These are phyloP conservation scores for Poicephalus meyeri DNA, from an alignment of 2,113 vertebrate species.

Conservation along the genomic window DNA sequence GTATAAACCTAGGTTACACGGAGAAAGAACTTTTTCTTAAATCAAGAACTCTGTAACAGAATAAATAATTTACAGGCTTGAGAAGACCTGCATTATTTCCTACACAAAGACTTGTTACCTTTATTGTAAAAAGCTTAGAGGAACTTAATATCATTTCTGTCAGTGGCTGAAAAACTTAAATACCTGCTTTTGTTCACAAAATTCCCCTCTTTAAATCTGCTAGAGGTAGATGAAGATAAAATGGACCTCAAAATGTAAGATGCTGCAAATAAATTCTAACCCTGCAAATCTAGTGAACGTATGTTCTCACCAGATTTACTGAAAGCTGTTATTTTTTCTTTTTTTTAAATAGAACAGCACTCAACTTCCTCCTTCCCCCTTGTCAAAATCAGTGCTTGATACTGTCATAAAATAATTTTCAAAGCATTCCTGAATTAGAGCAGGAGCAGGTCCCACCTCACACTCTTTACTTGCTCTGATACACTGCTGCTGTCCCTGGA, in stretches of 20 bases:
- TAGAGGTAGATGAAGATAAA: conserved; percentile 42
- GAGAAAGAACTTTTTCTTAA: neutral
- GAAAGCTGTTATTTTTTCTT: conserved; percentile 25
- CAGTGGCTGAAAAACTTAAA: neutral
- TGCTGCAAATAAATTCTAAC: conserved; percentile 22
- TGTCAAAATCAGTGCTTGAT: neutral
- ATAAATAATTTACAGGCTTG: conserved; percentile 28
- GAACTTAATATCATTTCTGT: neutral
- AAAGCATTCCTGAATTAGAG: neutral
- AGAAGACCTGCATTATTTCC: neutral
- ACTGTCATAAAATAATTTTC: neutral
- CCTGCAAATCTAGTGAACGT: neutral
- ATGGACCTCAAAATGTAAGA: neutral
- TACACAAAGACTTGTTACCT: neutral
- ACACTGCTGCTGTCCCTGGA: neutral
- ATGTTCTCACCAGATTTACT: conserved; percentile 21
- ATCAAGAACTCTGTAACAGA: neutral
- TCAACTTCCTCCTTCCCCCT: neutral
- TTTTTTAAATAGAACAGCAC: conserved; percentile 15
- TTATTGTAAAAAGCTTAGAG: neutral
- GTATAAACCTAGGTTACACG: neutral
- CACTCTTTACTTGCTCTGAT: neutral
- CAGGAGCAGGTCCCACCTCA: neutral
- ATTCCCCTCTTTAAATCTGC: conserved; percentile 14
- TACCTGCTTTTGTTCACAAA: neutral